Evolutionary conservation across 2,113 vertebrate species (phyloP).

Genomic region (Verasper variegatus): DNA sequence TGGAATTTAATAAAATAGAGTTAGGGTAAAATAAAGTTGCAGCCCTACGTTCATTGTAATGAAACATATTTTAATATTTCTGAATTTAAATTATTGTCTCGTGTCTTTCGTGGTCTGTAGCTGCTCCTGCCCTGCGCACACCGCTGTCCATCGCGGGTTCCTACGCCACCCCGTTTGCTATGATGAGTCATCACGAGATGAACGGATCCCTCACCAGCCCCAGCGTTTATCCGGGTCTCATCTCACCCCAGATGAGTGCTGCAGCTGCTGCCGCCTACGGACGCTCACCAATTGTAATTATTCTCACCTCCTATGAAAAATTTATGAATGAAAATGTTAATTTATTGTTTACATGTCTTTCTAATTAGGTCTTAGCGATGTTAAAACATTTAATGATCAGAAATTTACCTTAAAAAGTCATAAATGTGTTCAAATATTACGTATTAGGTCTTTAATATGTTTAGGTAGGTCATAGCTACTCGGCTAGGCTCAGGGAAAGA

Average conservation of each 20-base stretch:
- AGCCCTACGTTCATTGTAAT: neutral
- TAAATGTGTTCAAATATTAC: no score
- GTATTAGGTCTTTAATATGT: no score
- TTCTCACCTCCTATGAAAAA: neutral
- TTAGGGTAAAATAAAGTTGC: neutral
- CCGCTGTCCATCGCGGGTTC: constrained; percentile 92
- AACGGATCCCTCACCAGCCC: constrained; percentile 94
- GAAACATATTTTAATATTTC: neutral
- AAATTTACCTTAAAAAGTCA: no score
- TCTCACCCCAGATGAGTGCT: constrained; percentile 93
- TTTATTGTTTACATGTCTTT: neutral
- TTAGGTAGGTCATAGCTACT: no score
- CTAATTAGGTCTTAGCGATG: neutral
- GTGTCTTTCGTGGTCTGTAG: constrained; percentile 18
- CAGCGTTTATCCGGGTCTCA: constrained; percentile 89
- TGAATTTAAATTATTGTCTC: neutral
- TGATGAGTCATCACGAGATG: constrained; percentile 98
- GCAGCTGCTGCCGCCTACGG: constrained; percentile 90
- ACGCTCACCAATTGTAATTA: constrained; percentile 92
- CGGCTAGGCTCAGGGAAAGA: no score
- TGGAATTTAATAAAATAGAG: neutral
- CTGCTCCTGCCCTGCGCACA: constrained; percentile 89
- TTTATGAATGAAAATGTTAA: neutral
- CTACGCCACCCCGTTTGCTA: constrained; percentile 90
- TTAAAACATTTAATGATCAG: no score